Evolutionary conservation across 30 jellyfish, hydroid and myxozoan species (phyloP).

Genomic region (Chironex yamaguchii): DNA sequence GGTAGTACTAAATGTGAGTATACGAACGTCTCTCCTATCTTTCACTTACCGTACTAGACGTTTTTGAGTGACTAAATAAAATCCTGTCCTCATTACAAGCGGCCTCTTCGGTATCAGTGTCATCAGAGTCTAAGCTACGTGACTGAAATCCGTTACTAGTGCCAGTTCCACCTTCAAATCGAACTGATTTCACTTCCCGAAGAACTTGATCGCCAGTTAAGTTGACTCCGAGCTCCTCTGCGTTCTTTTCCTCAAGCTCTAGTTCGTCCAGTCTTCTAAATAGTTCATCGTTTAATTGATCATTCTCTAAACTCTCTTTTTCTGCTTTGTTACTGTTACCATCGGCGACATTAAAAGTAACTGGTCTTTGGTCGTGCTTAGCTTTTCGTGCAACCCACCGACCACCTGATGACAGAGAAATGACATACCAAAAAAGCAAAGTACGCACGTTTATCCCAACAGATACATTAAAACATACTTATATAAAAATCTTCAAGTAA

Average conservation of each 20-base stretch:
- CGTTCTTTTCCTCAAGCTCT: conserved; percentile 71
- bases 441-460: background rate
- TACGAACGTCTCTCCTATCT: too few species aligned
- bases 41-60: background rate
- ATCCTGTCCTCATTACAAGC: background rate
- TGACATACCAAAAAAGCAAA: background rate
- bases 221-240: background rate
- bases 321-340: background rate
- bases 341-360: conserved; percentile 7
- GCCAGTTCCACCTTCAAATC: background rate
- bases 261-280: conserved; percentile 82
- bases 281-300: conserved; percentile 40
- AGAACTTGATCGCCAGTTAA: background rate
- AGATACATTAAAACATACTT: too few species aligned
- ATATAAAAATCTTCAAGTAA: too few species aligned
- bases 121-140: background rate
- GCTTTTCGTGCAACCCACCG: conserved; percentile 54
- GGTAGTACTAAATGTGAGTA: too few species aligned
- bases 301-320: conserved; percentile 14
- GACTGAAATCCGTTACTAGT: background rate
- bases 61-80: background rate
- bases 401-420: conserved; percentile 1
- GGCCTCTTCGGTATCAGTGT: background rate
- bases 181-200: background rate
- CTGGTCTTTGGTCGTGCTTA: conserved; percentile 33